Evolutionary conservation across 2,113 vertebrate species (phyloP).

Genomic region (Pomatostomus ruficeps): DNA sequence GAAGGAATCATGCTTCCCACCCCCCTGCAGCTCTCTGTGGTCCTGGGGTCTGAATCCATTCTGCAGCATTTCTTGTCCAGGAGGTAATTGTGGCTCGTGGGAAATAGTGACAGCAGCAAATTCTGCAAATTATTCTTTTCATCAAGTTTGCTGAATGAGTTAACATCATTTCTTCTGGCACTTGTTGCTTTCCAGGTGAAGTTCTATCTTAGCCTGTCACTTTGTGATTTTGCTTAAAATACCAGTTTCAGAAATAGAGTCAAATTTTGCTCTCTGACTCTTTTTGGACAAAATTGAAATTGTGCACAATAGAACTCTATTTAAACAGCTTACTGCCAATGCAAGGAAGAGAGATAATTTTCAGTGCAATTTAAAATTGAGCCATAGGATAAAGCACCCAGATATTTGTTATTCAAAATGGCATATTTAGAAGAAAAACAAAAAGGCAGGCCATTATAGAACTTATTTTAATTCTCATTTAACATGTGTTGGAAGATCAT

Average conservation of each 20-base stretch:
- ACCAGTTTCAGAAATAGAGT: not conserved
- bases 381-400: not conserved
- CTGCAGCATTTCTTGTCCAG: not conserved
- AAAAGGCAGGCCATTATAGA: not conserved
- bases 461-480: not conserved
- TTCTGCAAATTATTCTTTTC: not conserved
- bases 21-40: not conserved
- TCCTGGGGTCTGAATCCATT: not conserved
- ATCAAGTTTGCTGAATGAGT: not conserved
- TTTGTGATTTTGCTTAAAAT: not conserved
- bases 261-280: not conserved
- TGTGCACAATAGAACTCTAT: not conserved
- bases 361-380: not conserved
- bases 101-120: not conserved
- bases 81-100: not conserved
- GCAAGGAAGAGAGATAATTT: not conserved
- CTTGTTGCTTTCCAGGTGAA: not conserved
- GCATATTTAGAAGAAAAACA: not conserved
- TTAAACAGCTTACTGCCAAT: not conserved
- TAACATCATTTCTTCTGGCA: not conserved
- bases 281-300: not conserved
- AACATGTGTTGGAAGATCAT: slow-evolving; percentile 53
- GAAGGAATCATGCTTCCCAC: not conserved
- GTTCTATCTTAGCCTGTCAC: not conserved
- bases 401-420: not conserved